Evolutionary conservation across 1,140 invertebrate genomes (phyloP), one percentile per base, ranked within the genome.

Genomic region (Globodera rostochiensis): DNA sequence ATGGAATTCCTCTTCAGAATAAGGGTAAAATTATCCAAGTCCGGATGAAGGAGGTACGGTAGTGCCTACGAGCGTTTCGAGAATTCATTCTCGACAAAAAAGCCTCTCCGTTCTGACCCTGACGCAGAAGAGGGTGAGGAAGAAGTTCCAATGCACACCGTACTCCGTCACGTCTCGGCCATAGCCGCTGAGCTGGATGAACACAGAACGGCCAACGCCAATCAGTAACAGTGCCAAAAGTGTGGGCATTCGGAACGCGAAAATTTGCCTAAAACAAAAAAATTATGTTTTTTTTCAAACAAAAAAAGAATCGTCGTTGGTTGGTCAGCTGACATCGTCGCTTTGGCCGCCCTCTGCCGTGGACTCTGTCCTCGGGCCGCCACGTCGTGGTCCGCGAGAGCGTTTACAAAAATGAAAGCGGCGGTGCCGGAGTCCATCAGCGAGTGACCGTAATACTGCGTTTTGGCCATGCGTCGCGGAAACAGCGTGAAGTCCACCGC

Each of bases 61-160:
- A 36, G 36, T 36, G 1, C 36, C 36, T 36, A 36, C 25, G 36
- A 1, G 36, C 36, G 36, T 36, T 36, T 36, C 36, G 36, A 36
- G 36, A 36, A 36, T 36, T 36, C 36, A 36, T 36, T 0, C 36
- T 36, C 36, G 36, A 36, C 36, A 1, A 36, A 36, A 36, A 36
- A 0, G 36, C 36, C 36, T 36, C 36, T 36, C 36, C 36, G 36
- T 36, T 36, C 57, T 3, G 83, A 93, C 91, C 92, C 95, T 96
- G 6, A 95, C 93, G 69, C 94, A 91, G 46, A 94, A 95, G 60
- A 98, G 90, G 1, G 95, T 97, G 80, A 97, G 93, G 88, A 98
- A 98, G 89, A 98, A 98, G 90, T 98, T 98, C 95, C 96, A 97
- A 91, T 98, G 96, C 6, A 94, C 92, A 4, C 96, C 97, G 92